phyloP scores from a whole-genome alignment of 2,797 vertebrate species.

The Premnoplex brunnescens region DNA sequence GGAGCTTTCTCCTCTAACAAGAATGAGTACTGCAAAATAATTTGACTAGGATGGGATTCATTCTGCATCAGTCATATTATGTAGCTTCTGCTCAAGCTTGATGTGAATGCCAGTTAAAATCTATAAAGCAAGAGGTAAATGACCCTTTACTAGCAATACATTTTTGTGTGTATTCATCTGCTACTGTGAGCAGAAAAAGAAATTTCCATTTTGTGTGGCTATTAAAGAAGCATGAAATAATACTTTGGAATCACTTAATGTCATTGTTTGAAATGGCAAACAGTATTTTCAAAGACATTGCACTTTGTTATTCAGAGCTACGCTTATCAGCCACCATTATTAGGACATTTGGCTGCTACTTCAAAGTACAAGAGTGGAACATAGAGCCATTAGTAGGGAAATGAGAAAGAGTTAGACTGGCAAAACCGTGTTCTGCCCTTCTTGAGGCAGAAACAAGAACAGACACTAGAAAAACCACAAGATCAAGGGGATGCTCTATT shows the following conservation, averaged over 20 bases:
- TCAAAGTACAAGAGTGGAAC: background rate
- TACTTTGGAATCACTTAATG: constrained; percentile 1
- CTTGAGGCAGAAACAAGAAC: background rate
- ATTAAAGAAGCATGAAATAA: constrained; percentile 10
- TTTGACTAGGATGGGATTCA: background rate
- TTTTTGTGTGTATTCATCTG: constrained; percentile 29
- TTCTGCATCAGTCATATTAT: background rate
- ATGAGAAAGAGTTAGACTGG: background rate
- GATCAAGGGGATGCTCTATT: background rate
- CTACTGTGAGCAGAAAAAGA: constrained; percentile 1
- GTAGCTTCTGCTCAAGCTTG: background rate
- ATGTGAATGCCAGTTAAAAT: background rate
- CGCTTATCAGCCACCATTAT: background rate
- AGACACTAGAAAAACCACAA: background rate
- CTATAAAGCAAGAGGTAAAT: constrained; percentile 11
- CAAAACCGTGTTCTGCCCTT: background rate
- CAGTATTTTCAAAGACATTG: background rate
- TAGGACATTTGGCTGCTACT: constrained; percentile 7
- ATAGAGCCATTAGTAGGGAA: background rate
- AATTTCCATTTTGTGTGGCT: background rate
- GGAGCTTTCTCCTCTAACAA: background rate
- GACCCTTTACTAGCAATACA: background rate
- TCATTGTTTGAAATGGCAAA: constrained; percentile 15
- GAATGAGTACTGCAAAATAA: background rate
- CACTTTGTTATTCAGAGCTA: background rate